Evolutionary conservation across 2,888 invertebrate genomes (phyloP).

Genomic region (Sussaba pulchella): DNA sequence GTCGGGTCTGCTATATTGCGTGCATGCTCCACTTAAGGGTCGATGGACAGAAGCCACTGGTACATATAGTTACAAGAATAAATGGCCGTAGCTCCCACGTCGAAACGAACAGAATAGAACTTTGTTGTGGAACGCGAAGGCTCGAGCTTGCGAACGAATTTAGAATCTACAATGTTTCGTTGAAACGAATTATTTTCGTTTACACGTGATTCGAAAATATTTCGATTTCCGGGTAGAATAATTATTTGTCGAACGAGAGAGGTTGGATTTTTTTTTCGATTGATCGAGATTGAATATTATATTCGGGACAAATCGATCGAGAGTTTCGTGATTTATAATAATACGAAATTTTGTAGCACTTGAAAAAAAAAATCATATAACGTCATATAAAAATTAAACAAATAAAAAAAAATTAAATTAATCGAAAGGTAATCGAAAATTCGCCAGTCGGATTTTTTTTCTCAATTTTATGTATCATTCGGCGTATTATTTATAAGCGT

Average conservation of each 20-base stretch:
- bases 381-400: no score
- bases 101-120: constrained; percentile 26
- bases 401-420: no score
- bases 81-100: constrained; percentile 27
- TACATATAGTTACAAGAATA: constrained; percentile 49
- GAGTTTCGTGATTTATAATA: no score
- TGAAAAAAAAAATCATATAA: no score
- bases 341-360: no score
- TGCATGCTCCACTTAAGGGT: constrained; percentile 59
- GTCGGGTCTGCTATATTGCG: constrained; percentile 17
- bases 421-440: no score
- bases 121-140: constrained; percentile 12
- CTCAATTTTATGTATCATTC: no score
- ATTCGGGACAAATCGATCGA: no score
- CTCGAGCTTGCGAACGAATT: constrained; percentile 4
- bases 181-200: not conserved
- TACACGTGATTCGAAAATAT: not conserved
- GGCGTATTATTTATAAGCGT: no score
- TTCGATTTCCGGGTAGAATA: not conserved
- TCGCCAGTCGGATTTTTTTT: no score
- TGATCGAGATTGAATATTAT: no score
- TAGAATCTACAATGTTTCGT: not conserved
- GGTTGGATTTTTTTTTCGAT: no score
- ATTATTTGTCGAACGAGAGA: not conserved
- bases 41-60: constrained; percentile 51